Evolutionary conservation across 2,113 vertebrate genomes (phyloP).

Genomic region (Taxidea taxus): DNA sequence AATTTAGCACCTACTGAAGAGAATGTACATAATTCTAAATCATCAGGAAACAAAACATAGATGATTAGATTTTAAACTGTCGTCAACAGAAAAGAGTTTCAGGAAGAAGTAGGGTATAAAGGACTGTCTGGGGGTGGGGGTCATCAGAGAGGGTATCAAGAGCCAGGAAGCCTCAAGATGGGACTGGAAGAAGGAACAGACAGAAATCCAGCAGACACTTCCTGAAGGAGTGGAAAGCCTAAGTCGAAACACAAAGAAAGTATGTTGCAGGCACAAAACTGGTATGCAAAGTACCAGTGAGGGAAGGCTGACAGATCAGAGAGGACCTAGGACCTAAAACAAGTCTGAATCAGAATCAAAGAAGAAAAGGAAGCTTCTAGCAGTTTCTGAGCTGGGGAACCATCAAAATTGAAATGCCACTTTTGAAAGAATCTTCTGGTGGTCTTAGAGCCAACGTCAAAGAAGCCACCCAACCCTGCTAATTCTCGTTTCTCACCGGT

Average conservation of each 20-base stretch:
- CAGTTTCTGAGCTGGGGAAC: not conserved
- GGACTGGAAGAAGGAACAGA: not conserved
- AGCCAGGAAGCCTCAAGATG: not conserved
- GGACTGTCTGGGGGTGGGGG: not conserved
- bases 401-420: constrained; percentile 3
- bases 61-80: not conserved
- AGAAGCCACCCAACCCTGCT: not conserved
- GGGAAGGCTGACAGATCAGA: not conserved
- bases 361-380: not conserved
- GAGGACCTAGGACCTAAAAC: not conserved
- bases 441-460: not conserved
- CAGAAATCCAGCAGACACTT: not conserved
- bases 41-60: not conserved
- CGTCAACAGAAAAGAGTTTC: not conserved
- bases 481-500: not conserved
- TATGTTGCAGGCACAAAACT: not conserved
- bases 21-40: not conserved
- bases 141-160: not conserved
- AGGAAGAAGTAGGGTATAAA: not conserved
- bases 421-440: not conserved
- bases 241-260: not conserved
- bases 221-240: not conserved
- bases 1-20: not conserved
- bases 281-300: not conserved
- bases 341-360: not conserved